phyloP scores from a whole-genome alignment of 2,888 invertebrate genomes.

The Tetramorium bicarinatum region DNA sequence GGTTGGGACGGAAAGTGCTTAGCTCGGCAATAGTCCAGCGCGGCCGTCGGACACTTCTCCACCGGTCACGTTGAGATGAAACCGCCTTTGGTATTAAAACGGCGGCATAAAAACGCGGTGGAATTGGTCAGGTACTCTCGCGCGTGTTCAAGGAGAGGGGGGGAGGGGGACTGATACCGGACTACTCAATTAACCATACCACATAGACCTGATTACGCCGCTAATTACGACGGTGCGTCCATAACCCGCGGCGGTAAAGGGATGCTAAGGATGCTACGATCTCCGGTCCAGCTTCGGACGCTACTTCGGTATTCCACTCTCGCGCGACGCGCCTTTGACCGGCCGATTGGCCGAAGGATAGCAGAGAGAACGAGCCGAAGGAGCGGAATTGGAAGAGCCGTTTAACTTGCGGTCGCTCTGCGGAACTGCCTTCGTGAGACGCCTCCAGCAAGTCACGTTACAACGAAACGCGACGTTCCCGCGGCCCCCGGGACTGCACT shows the following conservation, averaged over 20 bases:
- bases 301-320: conserved; percentile 43
- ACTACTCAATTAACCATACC: conserved; percentile 39
- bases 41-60: conserved; percentile 23
- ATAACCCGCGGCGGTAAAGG: conserved; percentile 30
- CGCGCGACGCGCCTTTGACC: conserved; percentile 40
- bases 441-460: conserved; percentile 76
- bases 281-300: background rate
- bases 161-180: background rate
- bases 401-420: conserved; percentile 66
- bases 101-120: conserved; percentile 33
- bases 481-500: conserved; percentile 69
- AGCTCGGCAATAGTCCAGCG: conserved; percentile 70
- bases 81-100: conserved; percentile 47
- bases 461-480: conserved; percentile 74
- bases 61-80: conserved; percentile 45
- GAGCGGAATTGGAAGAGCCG: conserved; percentile 59
- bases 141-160: background rate
- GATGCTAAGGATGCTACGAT: background rate
- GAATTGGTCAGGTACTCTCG: background rate
- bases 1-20: conserved; percentile 41
- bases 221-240: conserved; percentile 22
- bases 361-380: conserved; percentile 34
- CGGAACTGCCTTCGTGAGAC: conserved; percentile 67
- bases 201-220: conserved; percentile 11
- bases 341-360: conserved; percentile 53